Evolutionary conservation across 2,797 vertebrate genomes (phyloP), one percentile per base, ranked within the genome.

Genomic region (Vireo griseus): DNA sequence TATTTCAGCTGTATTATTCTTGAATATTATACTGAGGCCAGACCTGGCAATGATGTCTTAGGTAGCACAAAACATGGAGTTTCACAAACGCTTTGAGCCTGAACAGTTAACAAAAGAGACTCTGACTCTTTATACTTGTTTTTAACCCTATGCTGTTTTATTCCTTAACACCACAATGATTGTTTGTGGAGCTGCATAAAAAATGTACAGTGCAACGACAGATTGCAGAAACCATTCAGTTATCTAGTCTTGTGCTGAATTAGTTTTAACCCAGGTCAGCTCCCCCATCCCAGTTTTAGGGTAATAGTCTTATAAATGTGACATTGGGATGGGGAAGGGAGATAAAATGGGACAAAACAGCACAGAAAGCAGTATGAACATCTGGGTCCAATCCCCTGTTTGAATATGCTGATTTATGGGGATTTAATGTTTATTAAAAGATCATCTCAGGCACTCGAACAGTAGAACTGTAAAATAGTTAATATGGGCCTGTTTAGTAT

Each of bases 251-350:
- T 86, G 26, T 59, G 29, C 19, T 54, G 65, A 84, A 47, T 12
- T 59, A 29, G 1, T 77, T 83, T 69, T 82, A 57, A 71, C 4
- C 10, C 28, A 54, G 25, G 16, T 29, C 29, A 39, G 33, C 25
- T 73, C 10, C 1, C 2, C 4, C 6, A 5, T 2, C 6, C 6
- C 10, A 26, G 0, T 42, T 88, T 88, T n/a, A n/a, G 9, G n/a
- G 10, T 37, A 18, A 28, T 50, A 61, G 3, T 48, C 17, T 61
- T 63, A 45, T 19, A 51, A 76, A 74, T 33, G 10, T 42, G 40
- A 10, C 6, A 24, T 11, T 47, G 29, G 3, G 11, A 28, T 29
- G 5, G 8, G 3, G 20, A 91, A 83, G 16, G 13, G 28, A 61
- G 9, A 15, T 39, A 33, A 63, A 21, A 37, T 37, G 21, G 58